These are phyloP conservation scores for Cephus pygmeus DNA, from an alignment of 2,888 invertebrate species.

Conservation along the genomic window DNA sequence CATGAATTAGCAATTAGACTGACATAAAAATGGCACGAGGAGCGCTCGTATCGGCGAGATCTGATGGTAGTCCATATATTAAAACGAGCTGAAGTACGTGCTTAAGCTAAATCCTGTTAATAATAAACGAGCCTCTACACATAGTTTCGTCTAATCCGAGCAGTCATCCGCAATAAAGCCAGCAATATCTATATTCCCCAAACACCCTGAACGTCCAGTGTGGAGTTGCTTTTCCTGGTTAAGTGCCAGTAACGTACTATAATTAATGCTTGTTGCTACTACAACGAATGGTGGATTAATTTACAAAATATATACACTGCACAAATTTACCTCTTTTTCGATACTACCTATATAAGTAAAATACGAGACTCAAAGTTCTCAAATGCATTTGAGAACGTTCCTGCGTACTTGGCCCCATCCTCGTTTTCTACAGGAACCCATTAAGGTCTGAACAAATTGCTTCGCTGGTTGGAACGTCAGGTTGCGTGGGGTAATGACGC, in stretches of 20 bases:
- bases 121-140: conserved; percentile 22
- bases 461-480: background rate
- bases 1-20: background rate
- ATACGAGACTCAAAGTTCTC: background rate
- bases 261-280: background rate
- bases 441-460: conserved; percentile 4
- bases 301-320: background rate
- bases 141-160: conserved; percentile 30
- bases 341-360: background rate
- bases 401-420: background rate
- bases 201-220: background rate
- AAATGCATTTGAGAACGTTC: background rate
- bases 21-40: background rate
- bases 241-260: background rate
- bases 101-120: conserved; percentile 28
- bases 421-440: background rate
- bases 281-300: background rate
- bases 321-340: background rate
- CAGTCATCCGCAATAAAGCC: conserved; percentile 32
- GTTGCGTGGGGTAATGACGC: background rate
- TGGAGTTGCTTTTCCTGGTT: background rate
- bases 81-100: conserved; percentile 1
- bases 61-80: background rate
- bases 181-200: conserved; percentile 15
- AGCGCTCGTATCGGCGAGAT: background rate